Evolutionary conservation across 1,140 invertebrate genomes (phyloP), one percentile per base, ranked within the genome.

Genomic region (Meloidogyne floridensis): DNA sequence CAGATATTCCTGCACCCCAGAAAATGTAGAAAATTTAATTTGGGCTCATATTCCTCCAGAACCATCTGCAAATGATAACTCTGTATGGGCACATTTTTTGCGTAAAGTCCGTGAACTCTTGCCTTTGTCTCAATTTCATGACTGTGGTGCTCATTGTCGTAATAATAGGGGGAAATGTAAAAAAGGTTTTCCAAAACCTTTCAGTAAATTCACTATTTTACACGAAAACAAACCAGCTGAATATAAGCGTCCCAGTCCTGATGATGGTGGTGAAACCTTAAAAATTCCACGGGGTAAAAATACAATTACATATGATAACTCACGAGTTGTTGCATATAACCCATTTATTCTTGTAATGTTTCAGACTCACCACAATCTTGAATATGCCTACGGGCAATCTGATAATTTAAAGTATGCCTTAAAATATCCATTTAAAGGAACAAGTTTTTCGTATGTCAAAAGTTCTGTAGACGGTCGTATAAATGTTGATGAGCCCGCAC

Each of bases 101-200:
- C 75, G 75, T 13, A n/a, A 76, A 76, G 5, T 76, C 0, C 75
- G 75, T 18, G 51, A 54, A 7, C 20, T 69, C 54, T 13, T 76
- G 5, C 75, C 42, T 54, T 56, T 76, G 75, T 59, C 54, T 20
- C 20, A 20, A 76, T 51, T 76, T 1, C 75, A 76, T 20, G 20
- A 20, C 20, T 20, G 20, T 20, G 20, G 20, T 20, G 20, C 20
- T 20, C 20, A 20, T 20, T 76, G 75, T 59, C 43, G n/a, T 53
- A 42, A 76, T 2, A 54, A 51, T 76, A 56, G 42, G 42, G 75
- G 75, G 8, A 51, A 59, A 6, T 76, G 75, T 13, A 76, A 76
- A 54, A 76, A 76, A 18, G 75, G 75, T 3, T 76, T 76, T 51
- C 75, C 75, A 13, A 59, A 51, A n/a, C 75, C 75, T 32, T 76